Base-by-base conservation (phyloP, 2,888 invertebrate species). In the Platycheirus rosarum region DNA sequence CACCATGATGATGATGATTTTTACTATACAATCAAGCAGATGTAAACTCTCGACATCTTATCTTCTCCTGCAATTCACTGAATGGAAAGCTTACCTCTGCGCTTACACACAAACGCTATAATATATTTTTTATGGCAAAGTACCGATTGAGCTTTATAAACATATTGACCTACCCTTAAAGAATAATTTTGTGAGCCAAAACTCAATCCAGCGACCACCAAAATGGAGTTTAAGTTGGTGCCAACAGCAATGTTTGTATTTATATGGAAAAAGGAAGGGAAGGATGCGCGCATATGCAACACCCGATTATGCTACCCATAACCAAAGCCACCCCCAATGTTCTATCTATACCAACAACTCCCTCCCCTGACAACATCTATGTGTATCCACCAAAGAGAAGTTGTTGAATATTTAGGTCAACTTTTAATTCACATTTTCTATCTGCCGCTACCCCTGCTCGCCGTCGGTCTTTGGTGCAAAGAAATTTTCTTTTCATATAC, bases 341-440 rank as follows among this genome's bases (percentile, higher is more conserved):
- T 16, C 14, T 42, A 42, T 18, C 14, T 68, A 5, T 18, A 2
- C 44, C n/a, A 29, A 29, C 32, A 66, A 68, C 49, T 75, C 32
- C 71, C 42, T 68, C 40, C 37, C 16, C 60, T 60, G 23, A 7
- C 3, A 26, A 23, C 13, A 13, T 0, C 20, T 37, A 37, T 55
- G 7, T 40, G 9, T 73, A 48, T 53, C 23, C 35, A 46, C 37
- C 32, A 29, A 70, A 5, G 65, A 55, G 68, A 69, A 79, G 63
- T 74, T 79, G 70, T 77, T 79, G 74, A 74, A 79, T 74, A 79
- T 74, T 69, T 79, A 57, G 79, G 79, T 79, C 79, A 79, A 79
- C 62, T 74, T 79, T 68, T 68, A 63, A 74, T 74, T 79, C 79
- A 73, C 32, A 49, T 65, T 60, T 42, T 74, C 14, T 69, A 55